Evolutionary conservation across 2,888 invertebrate genomes (phyloP), one percentile per base, ranked within the genome.

Genomic region (Punctoribates punctum): DNA sequence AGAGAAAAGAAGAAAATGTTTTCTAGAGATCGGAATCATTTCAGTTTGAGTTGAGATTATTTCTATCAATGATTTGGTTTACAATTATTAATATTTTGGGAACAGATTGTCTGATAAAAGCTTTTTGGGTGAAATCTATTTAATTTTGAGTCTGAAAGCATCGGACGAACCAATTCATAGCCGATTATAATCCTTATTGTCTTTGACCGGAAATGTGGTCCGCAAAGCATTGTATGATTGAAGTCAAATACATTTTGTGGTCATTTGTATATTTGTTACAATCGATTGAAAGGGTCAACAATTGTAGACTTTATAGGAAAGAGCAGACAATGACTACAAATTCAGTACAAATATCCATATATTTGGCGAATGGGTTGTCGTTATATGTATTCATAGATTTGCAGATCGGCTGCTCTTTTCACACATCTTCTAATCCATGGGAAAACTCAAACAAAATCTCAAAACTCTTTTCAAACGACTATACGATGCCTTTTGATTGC

Each of bases 211-310:
- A 65, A 65, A 65, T 65, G 34, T 34, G 65, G 34, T 20, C 20
- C n/a, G 38, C 34, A 65, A 34, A 27, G 27, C 60, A 27, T 60
- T 60, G 60, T 65, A 65, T 15, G 23, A 38, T 60, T 60, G 25
- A 65, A 29, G 29, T 65, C 20, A 65, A 65, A 65, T 65, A 65
- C 34, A 65, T 65, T 60, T 65, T 65, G 65, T 20, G 65, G 65
- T 65, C 65, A 65, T 65, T 65, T 65, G 34, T 65, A 65, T 65
- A 34, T 65, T 29, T 65, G 34, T 34, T 65, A 34, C 29, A 65
- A 65, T 65, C n/a, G 65, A 65, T 34, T 2, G 65, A 65, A 65
- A 65, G 65, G 65, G 65, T 65, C 65, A 65, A 65, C 65, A 65
- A 65, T 65, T 15, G 34, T 34, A 65, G 27, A 65, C 34, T 34